These are phyloP conservation scores for Eudasyphora cyanicolor DNA, from an alignment of 2,888 invertebrate genomes.

Conservation along the genomic window DNA sequence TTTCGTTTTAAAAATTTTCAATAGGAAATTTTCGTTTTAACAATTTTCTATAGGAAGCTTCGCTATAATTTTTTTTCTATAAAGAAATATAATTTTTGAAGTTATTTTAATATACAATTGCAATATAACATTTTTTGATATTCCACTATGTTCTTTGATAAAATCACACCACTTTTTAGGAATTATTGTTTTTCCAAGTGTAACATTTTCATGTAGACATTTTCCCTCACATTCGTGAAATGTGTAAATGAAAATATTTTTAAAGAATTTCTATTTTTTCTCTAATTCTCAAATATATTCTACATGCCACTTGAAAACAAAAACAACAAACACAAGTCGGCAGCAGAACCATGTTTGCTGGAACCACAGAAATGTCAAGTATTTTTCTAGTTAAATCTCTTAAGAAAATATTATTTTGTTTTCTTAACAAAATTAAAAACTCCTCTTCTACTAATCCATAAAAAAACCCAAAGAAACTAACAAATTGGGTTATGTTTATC, in stretches of 20 bases:
- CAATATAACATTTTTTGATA: too few species aligned
- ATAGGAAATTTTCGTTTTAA: neutral
- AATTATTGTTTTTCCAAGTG: neutral
- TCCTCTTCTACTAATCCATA: neutral
- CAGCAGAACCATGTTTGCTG: neutral
- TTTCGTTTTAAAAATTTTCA: neutral
- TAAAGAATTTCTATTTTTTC: too few species aligned
- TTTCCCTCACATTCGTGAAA: too few species aligned
- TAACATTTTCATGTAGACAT: neutral
- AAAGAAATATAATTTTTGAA: too few species aligned
- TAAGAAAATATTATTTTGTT: conserved; percentile 9
- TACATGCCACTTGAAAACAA: too few species aligned
- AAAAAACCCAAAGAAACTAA: neutral
- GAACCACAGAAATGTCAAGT: conserved; percentile 13
- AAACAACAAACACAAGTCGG: too few species aligned
- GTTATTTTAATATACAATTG: too few species aligned
- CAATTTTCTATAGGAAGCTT: neutral
- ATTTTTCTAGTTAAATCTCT: neutral
- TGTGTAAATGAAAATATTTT: too few species aligned
- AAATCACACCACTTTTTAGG: too few species aligned
- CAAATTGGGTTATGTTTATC: conserved; percentile 10
- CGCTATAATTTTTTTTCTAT: too few species aligned
- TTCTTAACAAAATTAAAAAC: neutral
- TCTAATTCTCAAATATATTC: too few species aligned
- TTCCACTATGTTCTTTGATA: too few species aligned